Evolutionary conservation across 2,113 vertebrate species (phyloP).

Genomic region (Suncus etruscus): DNA sequence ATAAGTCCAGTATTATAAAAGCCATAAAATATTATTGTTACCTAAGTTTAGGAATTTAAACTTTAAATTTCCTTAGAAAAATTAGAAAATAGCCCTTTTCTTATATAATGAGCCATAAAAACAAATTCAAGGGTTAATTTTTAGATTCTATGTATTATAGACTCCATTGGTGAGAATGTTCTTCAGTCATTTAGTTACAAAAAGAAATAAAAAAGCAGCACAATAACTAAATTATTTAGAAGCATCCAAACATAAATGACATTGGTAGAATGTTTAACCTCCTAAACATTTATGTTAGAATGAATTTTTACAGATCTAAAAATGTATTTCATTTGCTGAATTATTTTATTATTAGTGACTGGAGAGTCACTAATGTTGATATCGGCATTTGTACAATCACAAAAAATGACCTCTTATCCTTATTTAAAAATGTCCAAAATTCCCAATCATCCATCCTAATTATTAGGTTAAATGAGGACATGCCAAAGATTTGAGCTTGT

Average conservation of each 20-base stretch:
- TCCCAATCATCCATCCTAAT: not conserved
- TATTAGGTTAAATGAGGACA: not conserved
- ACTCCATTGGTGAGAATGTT: not conserved
- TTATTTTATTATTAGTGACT: not conserved
- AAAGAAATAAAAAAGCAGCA: not conserved
- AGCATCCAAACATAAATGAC: not conserved
- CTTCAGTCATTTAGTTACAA: not conserved
- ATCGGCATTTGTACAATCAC: slow-evolving; percentile 38
- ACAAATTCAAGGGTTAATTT: not conserved
- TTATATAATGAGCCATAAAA: slow-evolving; percentile 8
- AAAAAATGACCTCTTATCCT: slow-evolving; percentile 43
- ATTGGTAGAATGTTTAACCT: not conserved
- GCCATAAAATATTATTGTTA: not conserved
- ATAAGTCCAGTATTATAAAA: not conserved
- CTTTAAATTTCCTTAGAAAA: not conserved
- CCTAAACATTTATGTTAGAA: not conserved
- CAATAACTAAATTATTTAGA: not conserved
- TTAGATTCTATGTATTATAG: not conserved
- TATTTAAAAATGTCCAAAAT: not conserved
- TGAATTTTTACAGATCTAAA: not conserved
- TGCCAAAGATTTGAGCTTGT: slow-evolving; percentile 9
- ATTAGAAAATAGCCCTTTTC: not conserved
- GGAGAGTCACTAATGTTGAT: not conserved
- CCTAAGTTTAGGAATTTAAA: not conserved
- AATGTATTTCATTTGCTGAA: not conserved